Conservation (phyloP, 1,140 invertebrate genomes). For the Heliconius melpomene region DNA sequence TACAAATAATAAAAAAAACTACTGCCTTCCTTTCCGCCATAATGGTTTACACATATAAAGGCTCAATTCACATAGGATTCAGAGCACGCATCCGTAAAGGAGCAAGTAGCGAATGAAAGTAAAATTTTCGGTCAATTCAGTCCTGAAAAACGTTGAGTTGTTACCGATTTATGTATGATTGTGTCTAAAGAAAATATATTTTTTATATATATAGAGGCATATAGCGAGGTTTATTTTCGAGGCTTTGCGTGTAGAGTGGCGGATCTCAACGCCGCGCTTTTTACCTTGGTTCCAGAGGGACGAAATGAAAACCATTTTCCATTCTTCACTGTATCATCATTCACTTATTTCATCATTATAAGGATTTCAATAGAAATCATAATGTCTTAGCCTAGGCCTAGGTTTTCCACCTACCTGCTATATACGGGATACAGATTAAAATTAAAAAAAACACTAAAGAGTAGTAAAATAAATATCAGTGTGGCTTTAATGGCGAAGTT, state of each 20-base stretch:
- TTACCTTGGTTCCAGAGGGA: no score
- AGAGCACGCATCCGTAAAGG: not conserved
- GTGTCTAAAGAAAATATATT: not conserved
- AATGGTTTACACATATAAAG: not conserved
- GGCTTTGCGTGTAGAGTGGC: no score
- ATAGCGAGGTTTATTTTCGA: no score
- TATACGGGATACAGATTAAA: not conserved
- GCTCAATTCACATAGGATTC: not conserved
- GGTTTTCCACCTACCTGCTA: no score
- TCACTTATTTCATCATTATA: no score
- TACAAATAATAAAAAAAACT: slow-evolving; percentile 2
- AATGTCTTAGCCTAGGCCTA: no score
- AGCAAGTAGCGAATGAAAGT: slow-evolving; percentile 6
- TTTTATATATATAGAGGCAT: not conserved
- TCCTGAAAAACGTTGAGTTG: slow-evolving; percentile 7
- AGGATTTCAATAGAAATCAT: no score
- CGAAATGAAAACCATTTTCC: no score
- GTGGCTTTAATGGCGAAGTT: no score
- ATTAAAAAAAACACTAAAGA: not conserved
- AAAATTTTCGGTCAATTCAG: slow-evolving; percentile 6
- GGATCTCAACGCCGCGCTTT: no score
- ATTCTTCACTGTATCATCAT: no score
- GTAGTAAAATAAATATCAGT: no score
- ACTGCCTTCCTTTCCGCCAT: not conserved
- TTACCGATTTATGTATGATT: not conserved